A percentile compares a stretch with the other conserved stretches of the same genome.
phyloP scores from a whole-genome alignment of 2,888 invertebrate genomes.

The Diloba caeruleocephala region DNA sequence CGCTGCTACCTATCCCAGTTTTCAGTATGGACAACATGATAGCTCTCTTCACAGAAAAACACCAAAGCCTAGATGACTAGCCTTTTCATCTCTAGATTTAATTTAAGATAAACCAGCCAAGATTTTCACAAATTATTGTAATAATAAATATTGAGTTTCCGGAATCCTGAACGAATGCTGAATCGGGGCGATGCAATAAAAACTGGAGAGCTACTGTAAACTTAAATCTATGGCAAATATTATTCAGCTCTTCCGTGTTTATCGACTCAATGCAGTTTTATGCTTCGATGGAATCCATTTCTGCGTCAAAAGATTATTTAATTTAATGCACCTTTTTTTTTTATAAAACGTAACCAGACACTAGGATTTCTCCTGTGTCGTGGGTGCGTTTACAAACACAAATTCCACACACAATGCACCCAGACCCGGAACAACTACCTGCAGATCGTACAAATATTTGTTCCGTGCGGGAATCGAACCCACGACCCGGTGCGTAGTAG shows the following conservation, averaged over 20 bases:
- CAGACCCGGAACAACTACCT: too few relatives aligned
- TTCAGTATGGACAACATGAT: too few relatives aligned
- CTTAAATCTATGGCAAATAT: slow-evolving; percentile 34
- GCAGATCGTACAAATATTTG: too few relatives aligned
- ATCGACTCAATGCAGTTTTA: slow-evolving; percentile 24
- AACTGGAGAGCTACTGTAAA: slow-evolving; percentile 24
- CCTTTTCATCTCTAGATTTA: slow-evolving; percentile 6
- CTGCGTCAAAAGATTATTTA: slow-evolving; percentile 2
- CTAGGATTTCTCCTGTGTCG: too few relatives aligned
- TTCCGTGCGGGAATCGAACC: too few relatives aligned
- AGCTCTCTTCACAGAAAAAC: too few relatives aligned
- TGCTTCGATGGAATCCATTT: slow-evolving; percentile 2
- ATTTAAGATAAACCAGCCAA: slow-evolving; percentile 36
- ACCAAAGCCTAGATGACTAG: neutral
- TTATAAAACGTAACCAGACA: too few relatives aligned
- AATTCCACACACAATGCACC: too few relatives aligned
- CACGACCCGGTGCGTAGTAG: too few relatives aligned
- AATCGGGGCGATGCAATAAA: slow-evolving; percentile 37
- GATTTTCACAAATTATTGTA: slow-evolving; percentile 23
- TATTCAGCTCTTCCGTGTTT: slow-evolving; percentile 22
- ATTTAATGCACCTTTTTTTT: neutral
- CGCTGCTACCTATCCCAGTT: too few relatives aligned
- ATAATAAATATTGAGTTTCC: slow-evolving; percentile 31
- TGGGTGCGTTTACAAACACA: too few relatives aligned
- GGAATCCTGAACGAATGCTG: slow-evolving; percentile 10